A percentile compares a stretch with the other conserved stretches of the same genome.
Evolutionary conservation across 2,888 invertebrate species (phyloP).

Genomic region (Notodonta dromedarius): DNA sequence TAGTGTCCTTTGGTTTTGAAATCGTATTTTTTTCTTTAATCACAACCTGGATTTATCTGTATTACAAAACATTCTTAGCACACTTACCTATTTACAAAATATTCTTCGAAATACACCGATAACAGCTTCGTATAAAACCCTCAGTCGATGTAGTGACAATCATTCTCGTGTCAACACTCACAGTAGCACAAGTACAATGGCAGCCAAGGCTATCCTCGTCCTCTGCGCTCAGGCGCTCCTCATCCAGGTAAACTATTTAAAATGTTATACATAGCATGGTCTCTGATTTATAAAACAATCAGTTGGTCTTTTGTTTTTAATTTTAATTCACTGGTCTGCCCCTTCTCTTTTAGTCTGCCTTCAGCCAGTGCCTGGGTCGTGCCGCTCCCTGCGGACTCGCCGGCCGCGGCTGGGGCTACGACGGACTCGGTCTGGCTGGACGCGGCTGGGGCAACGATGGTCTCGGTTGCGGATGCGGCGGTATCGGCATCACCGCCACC

Average conservation of each 20-base stretch:
- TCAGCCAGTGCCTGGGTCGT: slow-evolving; percentile 7
- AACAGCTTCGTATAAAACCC: background rate
- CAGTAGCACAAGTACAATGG: slow-evolving; percentile 31
- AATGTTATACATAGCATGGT: background rate
- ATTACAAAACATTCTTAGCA: background rate
- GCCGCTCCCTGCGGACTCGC: slow-evolving; percentile 3
- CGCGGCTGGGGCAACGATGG: slow-evolving; percentile 7
- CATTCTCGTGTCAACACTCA: slow-evolving; percentile 2
- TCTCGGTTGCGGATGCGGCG: background rate
- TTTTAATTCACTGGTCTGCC: background rate
- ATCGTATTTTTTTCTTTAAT: background rate
- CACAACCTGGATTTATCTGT: background rate
- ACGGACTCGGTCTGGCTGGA: slow-evolving; percentile 4
- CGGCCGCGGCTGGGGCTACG: background rate
- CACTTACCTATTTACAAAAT: background rate
- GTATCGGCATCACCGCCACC: slow-evolving; percentile 14
- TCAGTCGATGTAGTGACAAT: background rate
- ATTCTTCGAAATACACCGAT: background rate
- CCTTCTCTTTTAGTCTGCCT: background rate
- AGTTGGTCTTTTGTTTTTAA: background rate
- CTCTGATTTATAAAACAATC: background rate
- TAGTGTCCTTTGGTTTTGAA: background rate
- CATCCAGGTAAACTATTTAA: background rate
- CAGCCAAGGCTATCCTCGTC: slow-evolving; percentile 36
- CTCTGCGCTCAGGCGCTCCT: slow-evolving; percentile 38